Evolutionary conservation across 2,797 vertebrate species (phyloP).

Genomic region (Rhincodon typus): DNA sequence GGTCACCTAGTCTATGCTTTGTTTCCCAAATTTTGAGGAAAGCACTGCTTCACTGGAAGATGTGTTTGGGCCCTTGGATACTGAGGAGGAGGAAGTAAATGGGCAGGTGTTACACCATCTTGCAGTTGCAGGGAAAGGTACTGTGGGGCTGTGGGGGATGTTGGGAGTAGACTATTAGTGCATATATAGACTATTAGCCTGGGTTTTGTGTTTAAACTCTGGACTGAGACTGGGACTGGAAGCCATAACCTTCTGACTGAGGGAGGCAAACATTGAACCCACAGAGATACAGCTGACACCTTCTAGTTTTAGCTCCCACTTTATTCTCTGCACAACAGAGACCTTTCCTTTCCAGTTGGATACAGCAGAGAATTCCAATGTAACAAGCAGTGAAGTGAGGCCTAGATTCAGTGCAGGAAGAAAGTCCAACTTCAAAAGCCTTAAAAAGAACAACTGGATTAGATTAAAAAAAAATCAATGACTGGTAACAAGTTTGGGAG

Average conservation of each 20-base stretch:
- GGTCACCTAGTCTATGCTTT: too few relatives aligned
- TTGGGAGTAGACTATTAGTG: neutral
- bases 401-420: neutral
- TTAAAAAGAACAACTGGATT: too few relatives aligned
- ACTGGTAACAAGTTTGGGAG: neutral
- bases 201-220: neutral
- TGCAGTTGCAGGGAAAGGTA: too few relatives aligned
- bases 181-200: neutral
- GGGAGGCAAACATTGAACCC: neutral
- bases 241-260: neutral
- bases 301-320: neutral
- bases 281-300: neutral
- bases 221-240: neutral
- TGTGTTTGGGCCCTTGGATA: too few relatives aligned
- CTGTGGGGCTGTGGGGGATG: too few relatives aligned
- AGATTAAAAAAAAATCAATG: neutral
- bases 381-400: neutral
- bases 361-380: neutral
- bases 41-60: too few relatives aligned
- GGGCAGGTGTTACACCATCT: too few relatives aligned
- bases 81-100: too few relatives aligned
- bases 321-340: neutral
- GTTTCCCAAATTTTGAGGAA: too few relatives aligned
- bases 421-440: too few relatives aligned
- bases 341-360: neutral